Evolutionary conservation across 2,888 invertebrate species (phyloP), one percentile per base, ranked within the genome.

Genomic region (Polymixis lichenea): DNA sequence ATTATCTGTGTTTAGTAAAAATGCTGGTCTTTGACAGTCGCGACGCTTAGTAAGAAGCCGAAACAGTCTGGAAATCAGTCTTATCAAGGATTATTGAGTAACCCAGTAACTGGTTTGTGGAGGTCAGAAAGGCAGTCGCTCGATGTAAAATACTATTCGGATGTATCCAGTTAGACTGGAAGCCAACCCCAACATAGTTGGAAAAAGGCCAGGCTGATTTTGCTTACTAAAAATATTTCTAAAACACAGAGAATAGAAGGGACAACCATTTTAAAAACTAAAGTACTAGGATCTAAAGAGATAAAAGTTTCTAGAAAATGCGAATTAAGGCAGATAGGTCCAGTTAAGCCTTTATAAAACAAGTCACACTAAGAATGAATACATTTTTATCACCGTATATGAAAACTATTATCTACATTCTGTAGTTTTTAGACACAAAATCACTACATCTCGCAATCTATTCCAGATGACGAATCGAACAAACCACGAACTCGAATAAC

Each of bases 391-490:
- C 19, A 73, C 5, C 17, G 19, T 25, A n/a, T 13, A 58, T 19
- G 15, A 13, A 11, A n/a, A 38, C n/a, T n/a, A 64, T 28, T 28
- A 8, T 1, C 5, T 9, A n/a, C 1, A 25, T 46, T 28, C 4
- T 28, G 15, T 69, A 72, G 62, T 43, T 62, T 49, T 2, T 9
- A 60, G 19, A n/a, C 2, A 13, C 22, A 69, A 61, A 65, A 69
- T 28, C 13, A 56, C 25, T 0, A 22, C 15, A 56, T 17, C 15
- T 67, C 32, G 15, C 1, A 61, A 69, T 43, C 32, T 56, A 69
- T 65, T 72, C 25, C 65, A 25, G 15, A 51, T 53, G 72, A 77
- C 67, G 56, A 70, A 78, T 78, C 55, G 73, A 83, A 85, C 80
- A 76, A 72, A 32, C 61, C 66, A 55, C 56, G 43, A 78, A 67